Conservation (phyloP, 2,113 vertebrate genomes). For the Petaurus breviceps region DNA sequence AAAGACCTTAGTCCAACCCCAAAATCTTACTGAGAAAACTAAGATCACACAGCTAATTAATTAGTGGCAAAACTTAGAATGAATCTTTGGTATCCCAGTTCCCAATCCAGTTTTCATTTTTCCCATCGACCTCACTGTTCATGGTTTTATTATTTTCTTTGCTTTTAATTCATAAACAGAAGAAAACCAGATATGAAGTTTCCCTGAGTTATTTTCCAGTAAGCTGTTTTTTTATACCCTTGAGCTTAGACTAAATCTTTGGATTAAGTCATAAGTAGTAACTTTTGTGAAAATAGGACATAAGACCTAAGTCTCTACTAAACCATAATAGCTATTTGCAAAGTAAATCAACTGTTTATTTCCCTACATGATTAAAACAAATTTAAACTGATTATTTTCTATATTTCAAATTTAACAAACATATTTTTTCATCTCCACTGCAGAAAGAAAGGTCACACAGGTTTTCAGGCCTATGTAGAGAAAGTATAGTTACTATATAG, state of each 20-base stretch:
- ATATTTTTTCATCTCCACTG: background rate
- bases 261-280: background rate
- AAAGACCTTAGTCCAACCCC: background rate
- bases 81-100: background rate
- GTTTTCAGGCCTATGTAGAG: slow-evolving; percentile 1
- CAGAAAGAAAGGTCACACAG: background rate
- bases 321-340: background rate
- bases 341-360: background rate
- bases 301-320: background rate
- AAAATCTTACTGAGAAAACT: background rate
- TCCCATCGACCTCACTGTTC: background rate
- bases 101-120: background rate
- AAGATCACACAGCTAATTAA: background rate
- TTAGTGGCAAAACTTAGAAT: background rate
- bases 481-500: background rate
- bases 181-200: background rate
- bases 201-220: background rate
- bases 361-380: background rate
- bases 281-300: background rate
- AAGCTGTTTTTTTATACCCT: background rate
- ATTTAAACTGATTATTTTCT: background rate
- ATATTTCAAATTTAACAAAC: background rate
- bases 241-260: background rate
- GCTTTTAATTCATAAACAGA: background rate
- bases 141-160: background rate